Evolutionary conservation across 2,888 invertebrate genomes (phyloP), one percentile per base, ranked within the genome.

Genomic region (Tridacna gigas): DNA sequence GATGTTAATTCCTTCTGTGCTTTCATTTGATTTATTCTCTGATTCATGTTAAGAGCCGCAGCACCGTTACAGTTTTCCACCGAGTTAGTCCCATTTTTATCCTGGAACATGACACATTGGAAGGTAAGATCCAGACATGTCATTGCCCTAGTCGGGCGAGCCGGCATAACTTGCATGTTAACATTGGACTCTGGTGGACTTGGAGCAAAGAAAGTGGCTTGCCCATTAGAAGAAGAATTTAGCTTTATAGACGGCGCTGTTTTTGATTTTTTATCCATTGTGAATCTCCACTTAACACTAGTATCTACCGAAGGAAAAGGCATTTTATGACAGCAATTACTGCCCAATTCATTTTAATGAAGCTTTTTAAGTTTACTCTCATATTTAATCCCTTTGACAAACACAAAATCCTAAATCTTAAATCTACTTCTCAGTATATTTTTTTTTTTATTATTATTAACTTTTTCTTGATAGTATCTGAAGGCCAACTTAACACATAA

Each of bases 21-120:
- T 65, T 87, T 84, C 83, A 89, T 84, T 65, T 84, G 83, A 63
- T 78, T 86, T 69, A 89, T 77, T 37, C 86, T 71, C 47, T 89
- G 89, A 78, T 90, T 90, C 86, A 90, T 90, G 78, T 90, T 90
- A 22, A 91, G 84, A 82, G 89, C 73, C 47, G 89, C 85, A 15
- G 87, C 80, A 51, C 73, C 83, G 20, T 79, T 79, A 48, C 73
- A 45, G 18, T 48, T 74, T 25, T 65, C 69, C 9, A 74, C 37
- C 13, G 63, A 67, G 25, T 71, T 76, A 0, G 77, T 45, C 28
- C 85, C 85, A 66, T 76, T 74, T 65, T 84, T 87, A 69, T 87
- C 87, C 87, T 87, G 87, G 75, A 87, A 87, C 51, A 87, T 81
- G 25, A 87, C 84, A 81, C 83, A 87, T 79, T 87, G 87, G 76